Evolutionary conservation across 2,888 invertebrate genomes (phyloP).

Genomic region (Leucania comma): DNA sequence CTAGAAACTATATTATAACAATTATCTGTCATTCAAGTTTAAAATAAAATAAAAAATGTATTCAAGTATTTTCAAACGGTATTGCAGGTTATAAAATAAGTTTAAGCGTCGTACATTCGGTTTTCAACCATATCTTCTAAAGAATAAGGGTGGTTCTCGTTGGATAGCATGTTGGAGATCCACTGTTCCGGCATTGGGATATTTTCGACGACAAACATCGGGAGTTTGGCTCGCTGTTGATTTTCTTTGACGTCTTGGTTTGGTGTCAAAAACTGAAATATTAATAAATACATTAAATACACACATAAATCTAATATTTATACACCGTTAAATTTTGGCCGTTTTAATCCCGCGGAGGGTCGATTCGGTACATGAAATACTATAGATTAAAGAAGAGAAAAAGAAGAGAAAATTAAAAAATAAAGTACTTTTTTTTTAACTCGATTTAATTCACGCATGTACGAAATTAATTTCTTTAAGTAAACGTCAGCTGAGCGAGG

Average conservation of each 20-base stretch:
- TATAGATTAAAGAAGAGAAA: no score
- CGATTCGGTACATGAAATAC: no score
- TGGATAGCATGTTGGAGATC: conserved; percentile 66
- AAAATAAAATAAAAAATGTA: conserved; percentile 17
- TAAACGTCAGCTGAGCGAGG: no score
- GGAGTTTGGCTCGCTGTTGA: conserved; percentile 62
- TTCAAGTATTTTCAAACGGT: conserved; percentile 49
- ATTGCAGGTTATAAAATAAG: conserved; percentile 59
- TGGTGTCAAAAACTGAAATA: conserved; percentile 68
- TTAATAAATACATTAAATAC: not conserved
- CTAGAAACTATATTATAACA: not conserved
- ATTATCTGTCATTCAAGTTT: not conserved
- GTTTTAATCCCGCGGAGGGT: no score
- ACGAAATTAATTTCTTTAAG: no score
- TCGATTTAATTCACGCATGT: no score
- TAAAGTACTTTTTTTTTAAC: no score
- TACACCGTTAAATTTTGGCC: no score
- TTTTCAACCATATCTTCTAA: conserved; percentile 75
- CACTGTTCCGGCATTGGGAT: conserved; percentile 71
- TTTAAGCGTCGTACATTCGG: conserved; percentile 59
- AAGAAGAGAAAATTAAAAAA: no score
- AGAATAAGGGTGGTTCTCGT: conserved; percentile 74
- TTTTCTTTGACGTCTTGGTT: conserved; percentile 68
- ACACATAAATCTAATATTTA: no score
- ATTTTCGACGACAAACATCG: conserved; percentile 72